A percentile compares a stretch with the other conserved stretches of the same genome.
Conservation (phyloP, 30 jellyfish, hydroid and myxozoan species). For the Clytia hemisphaerica region DNA sequence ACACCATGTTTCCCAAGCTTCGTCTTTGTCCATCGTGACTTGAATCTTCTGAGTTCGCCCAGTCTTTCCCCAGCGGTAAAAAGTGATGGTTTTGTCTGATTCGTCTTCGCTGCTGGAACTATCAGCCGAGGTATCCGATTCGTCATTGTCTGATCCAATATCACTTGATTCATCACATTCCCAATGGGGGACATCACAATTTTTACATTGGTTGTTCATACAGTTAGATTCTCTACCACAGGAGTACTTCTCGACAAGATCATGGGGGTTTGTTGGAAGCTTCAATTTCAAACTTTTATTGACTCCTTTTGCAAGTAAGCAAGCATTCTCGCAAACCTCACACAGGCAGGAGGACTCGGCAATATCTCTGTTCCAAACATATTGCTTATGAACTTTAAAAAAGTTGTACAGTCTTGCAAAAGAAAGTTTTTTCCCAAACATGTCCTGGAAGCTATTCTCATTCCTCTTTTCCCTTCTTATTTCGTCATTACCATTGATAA, state of each 20-base stretch:
- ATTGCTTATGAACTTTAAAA: background rate
- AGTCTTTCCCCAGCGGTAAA: background rate
- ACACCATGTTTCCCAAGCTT: conserved; percentile 1
- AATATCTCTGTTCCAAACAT: conserved; percentile 11
- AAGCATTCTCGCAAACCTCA: conserved; percentile 40
- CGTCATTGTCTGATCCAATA: background rate
- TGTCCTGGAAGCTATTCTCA: background rate
- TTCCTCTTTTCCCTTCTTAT: too few relatives aligned
- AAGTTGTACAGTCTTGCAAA: background rate
- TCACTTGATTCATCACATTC: background rate
- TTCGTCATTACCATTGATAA: background rate
- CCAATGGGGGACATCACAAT: background rate
- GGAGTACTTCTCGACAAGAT: background rate
- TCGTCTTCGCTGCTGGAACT: background rate
- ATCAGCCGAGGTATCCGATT: background rate
- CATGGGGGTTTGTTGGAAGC: conserved; percentile 4
- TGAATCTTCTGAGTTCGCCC: background rate
- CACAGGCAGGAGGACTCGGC: conserved; percentile 30
- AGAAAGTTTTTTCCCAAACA: background rate
- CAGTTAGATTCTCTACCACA: background rate
- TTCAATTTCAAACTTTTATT: background rate
- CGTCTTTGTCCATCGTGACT: background rate
- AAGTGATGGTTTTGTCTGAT: background rate
- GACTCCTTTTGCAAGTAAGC: conserved; percentile 19
- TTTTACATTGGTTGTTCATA: background rate